phyloP scores from a whole-genome alignment of 2,797 vertebrate genomes.

The Poecilia velifera region DNA sequence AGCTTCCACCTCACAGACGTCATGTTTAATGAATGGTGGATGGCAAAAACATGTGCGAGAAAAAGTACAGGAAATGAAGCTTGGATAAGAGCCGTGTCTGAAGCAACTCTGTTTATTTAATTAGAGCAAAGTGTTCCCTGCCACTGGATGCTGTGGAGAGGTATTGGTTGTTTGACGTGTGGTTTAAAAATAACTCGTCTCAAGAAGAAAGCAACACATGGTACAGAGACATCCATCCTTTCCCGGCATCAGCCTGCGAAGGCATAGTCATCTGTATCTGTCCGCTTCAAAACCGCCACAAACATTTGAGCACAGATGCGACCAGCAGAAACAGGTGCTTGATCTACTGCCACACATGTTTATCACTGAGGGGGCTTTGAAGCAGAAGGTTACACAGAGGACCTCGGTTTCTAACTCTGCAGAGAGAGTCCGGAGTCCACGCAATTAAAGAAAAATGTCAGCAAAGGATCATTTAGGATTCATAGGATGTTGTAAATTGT shows the following conservation, averaged over 20 bases:
- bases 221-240: slow-evolving; percentile 53
- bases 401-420: slow-evolving; percentile 12
- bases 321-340: slow-evolving; percentile 65
- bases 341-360: slow-evolving; percentile 65
- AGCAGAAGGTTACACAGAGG: slow-evolving; percentile 47
- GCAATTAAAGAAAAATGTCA: slow-evolving; percentile 19
- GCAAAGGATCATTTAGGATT: slow-evolving; percentile 27
- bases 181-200: slow-evolving; percentile 60
- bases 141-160: slow-evolving; percentile 36
- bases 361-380: slow-evolving; percentile 36
- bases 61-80: slow-evolving; percentile 48
- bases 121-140: slow-evolving; percentile 52
- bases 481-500: neutral
- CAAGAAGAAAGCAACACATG: slow-evolving; percentile 27
- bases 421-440: slow-evolving; percentile 33
- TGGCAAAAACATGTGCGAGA: slow-evolving; percentile 42
- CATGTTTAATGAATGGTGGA: slow-evolving; percentile 59
- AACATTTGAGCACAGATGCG: slow-evolving; percentile 64
- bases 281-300: slow-evolving; percentile 57
- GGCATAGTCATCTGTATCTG: slow-evolving; percentile 69
- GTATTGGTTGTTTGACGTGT: neutral
- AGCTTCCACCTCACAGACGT: slow-evolving; percentile 40
- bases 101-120: slow-evolving; percentile 53
- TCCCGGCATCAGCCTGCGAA: slow-evolving; percentile 55
- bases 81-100: slow-evolving; percentile 26